Base-by-base conservation (phyloP, 92 coral and sea anemone genomes). In the Epizoanthus ramosus region DNA sequence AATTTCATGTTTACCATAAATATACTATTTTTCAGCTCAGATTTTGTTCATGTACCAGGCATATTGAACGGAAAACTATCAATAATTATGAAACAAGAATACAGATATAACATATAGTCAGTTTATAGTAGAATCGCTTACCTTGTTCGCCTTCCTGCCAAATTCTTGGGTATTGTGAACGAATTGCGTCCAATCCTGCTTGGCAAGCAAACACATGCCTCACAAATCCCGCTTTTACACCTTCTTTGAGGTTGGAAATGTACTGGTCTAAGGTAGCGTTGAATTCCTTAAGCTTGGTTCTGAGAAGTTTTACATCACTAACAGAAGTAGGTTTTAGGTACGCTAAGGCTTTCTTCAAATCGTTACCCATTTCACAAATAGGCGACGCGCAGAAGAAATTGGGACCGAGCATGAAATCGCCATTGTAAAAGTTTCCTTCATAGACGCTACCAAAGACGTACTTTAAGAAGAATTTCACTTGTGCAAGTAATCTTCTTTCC, bases 321-420 rank as follows among this genome's bases (percentile, higher is more conserved):
- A 84, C 31, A 41, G 84, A 71, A 41, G 79, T 65, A 10, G 92
- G 92, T 61, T 84, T 85, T 57, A 89, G 68, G 53, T 63, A 85
- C n/a, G 76, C 84, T 73, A 89, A 69, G 23, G 53, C 80, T 41
- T 50, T 47, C 61, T 68, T 17, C 58, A 85, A 53, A 76, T 89
- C 84, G 0, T 4, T 10, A 2, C 92, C 92, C 74, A 89, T 84
- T 45, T 37, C 22, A 39, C 92, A 89, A 43, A 85, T 75, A 3
- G 92, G 92, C 43, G 57, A 63, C 6, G 5, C 24, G 53, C 92
- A 89, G 83, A 85, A 89, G 5, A 89, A 15, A n/a, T 89, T 85
- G 2, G 92, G 87, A 8, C 86, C 83, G 4, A 89, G 89, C 85
- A 89, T 63, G 70, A 85, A 89, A 39, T 89, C 92, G 8, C 92